Evolutionary conservation across 2,888 invertebrate genomes (phyloP).

Genomic region (Agrochola lota): DNA sequence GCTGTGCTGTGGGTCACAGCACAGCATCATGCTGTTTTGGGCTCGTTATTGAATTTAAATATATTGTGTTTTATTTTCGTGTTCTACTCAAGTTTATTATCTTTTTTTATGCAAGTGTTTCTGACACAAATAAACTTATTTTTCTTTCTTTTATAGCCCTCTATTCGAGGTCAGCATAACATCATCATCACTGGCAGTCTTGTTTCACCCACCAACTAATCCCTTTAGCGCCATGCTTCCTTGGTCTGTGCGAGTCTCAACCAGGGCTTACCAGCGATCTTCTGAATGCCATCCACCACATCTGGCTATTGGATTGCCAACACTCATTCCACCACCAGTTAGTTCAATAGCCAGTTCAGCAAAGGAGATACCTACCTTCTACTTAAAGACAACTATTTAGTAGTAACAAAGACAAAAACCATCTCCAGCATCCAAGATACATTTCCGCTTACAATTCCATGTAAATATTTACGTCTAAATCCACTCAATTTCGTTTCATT

Average conservation of each 20-base stretch:
- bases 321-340: no score
- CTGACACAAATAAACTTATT: no score
- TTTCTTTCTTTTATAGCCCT: not conserved
- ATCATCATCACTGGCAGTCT: no score
- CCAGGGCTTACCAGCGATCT: not conserved
- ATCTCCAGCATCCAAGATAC: constrained; percentile 7
- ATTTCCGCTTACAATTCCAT: constrained; percentile 23
- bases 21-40: no score
- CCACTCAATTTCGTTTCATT: constrained; percentile 6
- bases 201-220: not conserved
- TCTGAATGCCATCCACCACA: not conserved
- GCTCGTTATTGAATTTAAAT: no score
- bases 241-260: not conserved
- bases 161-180: not conserved
- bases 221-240: not conserved
- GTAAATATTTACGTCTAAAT: constrained; percentile 41
- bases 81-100: no score
- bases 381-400: not conserved
- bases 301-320: not conserved
- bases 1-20: no score
- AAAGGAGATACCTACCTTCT: not conserved
- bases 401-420: constrained; percentile 1
- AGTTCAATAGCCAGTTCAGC: not conserved
- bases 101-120: no score
- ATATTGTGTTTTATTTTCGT: no score